Evolutionary conservation across 2,888 invertebrate genomes (phyloP), one percentile per base, ranked within the genome.

Genomic region (Apocheima hispidaria): DNA sequence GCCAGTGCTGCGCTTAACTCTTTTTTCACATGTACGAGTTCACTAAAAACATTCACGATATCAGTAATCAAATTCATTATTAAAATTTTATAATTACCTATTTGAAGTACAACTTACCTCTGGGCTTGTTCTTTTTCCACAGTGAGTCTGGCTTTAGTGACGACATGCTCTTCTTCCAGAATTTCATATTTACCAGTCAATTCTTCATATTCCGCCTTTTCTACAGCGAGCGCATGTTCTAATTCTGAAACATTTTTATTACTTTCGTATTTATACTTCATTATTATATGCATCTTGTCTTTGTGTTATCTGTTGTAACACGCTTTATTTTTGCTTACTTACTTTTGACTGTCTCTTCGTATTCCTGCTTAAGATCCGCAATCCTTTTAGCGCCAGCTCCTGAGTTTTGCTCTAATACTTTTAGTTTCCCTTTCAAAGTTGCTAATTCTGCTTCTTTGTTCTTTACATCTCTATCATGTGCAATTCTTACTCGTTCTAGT

Each of bases 101-200:
- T 26, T 26, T 26, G 9, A 23, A 21, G 14, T 35, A 20, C 4
- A n/a, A 6, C 7, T 74, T 81, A 96, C 96, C 94, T 94, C 84
- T 96, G 95, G 12, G 97, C 91, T 72, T 95, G 94, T 87, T 97
- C 96, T 78, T 97, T 98, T 81, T 98, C 97, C 57, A 95, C 96
- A 4, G 96, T 96, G 3, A 97, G 88, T 80, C 96, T 95, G 6
- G 97, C 96, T 86, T 97, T 97, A 64, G 96, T 96, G 0, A 96
- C 94, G 0, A 97, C 96, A 71, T 97, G 96, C 77, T 97, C 97
- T 81, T 97, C 97, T 80, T 96, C 96, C 35, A 98, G 86, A 63
- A 96, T 94, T 83, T 97, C 97, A 86, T 97, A 97, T 83, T 96
- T 97, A 16, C 94, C 94, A 28, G 96, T 97, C 54, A 98, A 89